Evolutionary conservation across 2,888 invertebrate genomes (phyloP), one percentile per base, ranked within the genome.

Genomic region (Xanthia icteritia): DNA sequence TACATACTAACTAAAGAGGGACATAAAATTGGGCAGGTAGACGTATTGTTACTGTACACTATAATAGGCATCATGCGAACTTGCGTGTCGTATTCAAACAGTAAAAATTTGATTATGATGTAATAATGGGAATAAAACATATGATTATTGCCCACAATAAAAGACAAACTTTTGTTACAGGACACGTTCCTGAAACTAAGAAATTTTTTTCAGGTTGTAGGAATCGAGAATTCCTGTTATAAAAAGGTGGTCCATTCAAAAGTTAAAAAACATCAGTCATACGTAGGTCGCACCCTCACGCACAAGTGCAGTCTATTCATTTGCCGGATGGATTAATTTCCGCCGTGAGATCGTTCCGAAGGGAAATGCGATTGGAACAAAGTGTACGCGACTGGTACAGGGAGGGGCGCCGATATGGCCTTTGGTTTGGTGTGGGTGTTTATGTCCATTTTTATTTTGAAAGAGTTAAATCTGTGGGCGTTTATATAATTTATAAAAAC

Each of bases 321-420:
- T 96, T 95, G 93, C 93, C 95, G 95, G 95, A 96, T 95, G 94
- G 93, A 94, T 95, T 96, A 94, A 96, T 96, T 96, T 96, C 96
- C 96, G 95, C 92, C 93, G 93, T 94, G 95, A 95, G 95, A 96
- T 95, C 94, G 95, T 90, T 94, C 94, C 92, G 94, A 95, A 95
- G 94, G 95, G 96, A 96, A 95, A 95, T 94, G 92, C 94, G 95
- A 96, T 96, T 95, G 95, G 95, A 93, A 95, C 95, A 95, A 96
- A 95, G 93, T 94, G 90, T 92, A 90, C 89, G 90, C 91, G 91
- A 90, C 91, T 89, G 89, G 89, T 81, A 88, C 86, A 87, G 90
- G 91, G 88, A 91, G 92, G 89, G 90, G 91, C 79, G 86, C 90
- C 89, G 91, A 93, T 94, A 95, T 95, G 92, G 91, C 93, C 93